Conservation (phyloP, 1,140 invertebrate species). For the Temnothorax longispinosus region DNA sequence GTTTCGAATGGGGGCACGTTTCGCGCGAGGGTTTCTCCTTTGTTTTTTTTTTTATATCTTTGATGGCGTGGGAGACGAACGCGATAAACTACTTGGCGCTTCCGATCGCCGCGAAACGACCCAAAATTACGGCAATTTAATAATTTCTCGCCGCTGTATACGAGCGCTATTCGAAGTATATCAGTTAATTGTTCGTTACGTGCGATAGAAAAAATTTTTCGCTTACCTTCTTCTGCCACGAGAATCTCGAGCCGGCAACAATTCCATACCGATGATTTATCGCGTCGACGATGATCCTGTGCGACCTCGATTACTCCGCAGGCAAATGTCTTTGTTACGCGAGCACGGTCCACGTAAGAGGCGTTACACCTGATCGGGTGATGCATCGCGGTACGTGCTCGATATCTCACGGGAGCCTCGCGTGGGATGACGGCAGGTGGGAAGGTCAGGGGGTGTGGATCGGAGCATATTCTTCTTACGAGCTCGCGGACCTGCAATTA, state of each 20-base stretch:
- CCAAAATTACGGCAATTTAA: background rate
- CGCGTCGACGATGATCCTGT: slow-evolving; percentile 21
- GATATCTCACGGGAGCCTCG: slow-evolving; percentile 62
- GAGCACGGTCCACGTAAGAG: slow-evolving; percentile 8
- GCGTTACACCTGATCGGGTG: slow-evolving; percentile 51
- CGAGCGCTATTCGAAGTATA: background rate
- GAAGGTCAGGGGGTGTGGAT: slow-evolving; percentile 62
- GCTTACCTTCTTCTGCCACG: background rate
- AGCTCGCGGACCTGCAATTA: slow-evolving; percentile 80
- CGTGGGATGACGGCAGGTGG: slow-evolving; percentile 65
- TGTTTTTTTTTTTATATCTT: background rate
- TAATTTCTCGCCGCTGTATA: background rate
- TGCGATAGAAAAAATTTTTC: background rate
- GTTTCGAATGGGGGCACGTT: background rate
- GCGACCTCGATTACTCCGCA: slow-evolving; percentile 42
- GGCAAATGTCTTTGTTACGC: slow-evolving; percentile 59
- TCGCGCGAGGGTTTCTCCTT: background rate
- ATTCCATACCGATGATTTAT: slow-evolving; percentile 48
- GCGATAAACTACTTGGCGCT: slow-evolving; percentile 12
- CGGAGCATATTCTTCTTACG: slow-evolving; percentile 76
- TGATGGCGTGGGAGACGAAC: background rate
- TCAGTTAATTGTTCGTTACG: background rate
- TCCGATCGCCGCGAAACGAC: background rate
- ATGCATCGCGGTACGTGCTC: slow-evolving; percentile 46
- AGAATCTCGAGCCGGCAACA: background rate